A percentile compares a stretch with the other conserved stretches of the same genome.
Evolutionary conservation across 92 coral and sea anemone genomes (phyloP).

Genomic region (Plumapathes pennacea): DNA sequence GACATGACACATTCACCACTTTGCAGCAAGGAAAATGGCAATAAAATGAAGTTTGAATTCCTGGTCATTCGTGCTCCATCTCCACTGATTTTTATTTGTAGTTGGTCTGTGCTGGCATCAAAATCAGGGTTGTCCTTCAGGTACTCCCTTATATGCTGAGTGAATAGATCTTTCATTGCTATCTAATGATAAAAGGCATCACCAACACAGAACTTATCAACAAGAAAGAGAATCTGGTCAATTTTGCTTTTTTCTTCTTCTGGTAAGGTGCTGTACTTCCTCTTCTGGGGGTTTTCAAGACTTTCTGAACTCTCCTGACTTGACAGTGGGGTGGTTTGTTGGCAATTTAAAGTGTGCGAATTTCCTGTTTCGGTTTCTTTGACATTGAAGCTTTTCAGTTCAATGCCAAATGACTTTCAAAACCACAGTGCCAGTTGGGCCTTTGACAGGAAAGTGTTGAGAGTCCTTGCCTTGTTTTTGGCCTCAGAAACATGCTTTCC

Average conservation of each 20-base stretch:
- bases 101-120: slow-evolving; percentile 8
- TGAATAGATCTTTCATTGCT: slow-evolving; percentile 23
- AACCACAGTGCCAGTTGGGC: slow-evolving; percentile 1
- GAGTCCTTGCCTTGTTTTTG: not conserved
- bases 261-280: not conserved
- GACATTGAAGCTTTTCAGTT: too few species aligned
- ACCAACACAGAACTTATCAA: slow-evolving; percentile 58
- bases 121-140: slow-evolving; percentile 13
- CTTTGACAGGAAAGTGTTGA: slow-evolving; percentile 3
- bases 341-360: too few species aligned
- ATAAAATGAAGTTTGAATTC: slow-evolving; percentile 27
- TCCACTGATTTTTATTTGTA: slow-evolving; percentile 47
- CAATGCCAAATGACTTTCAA: too few species aligned
- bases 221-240: slow-evolving; percentile 15
- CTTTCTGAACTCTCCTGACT: not conserved
- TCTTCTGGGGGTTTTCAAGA: too few species aligned
- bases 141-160: slow-evolving; percentile 13
- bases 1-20: not conserved
- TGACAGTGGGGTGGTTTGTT: too few species aligned
- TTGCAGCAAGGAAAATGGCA: slow-evolving; percentile 28
- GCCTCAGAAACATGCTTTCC: slow-evolving; percentile 17
- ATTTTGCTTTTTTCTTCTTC: slow-evolving; percentile 26
- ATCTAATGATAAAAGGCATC: slow-evolving; percentile 41
- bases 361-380: too few species aligned
- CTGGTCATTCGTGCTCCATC: slow-evolving; percentile 52